phyloP scores from a whole-genome alignment of 1,140 invertebrate species.

The Asobara japonica region DNA sequence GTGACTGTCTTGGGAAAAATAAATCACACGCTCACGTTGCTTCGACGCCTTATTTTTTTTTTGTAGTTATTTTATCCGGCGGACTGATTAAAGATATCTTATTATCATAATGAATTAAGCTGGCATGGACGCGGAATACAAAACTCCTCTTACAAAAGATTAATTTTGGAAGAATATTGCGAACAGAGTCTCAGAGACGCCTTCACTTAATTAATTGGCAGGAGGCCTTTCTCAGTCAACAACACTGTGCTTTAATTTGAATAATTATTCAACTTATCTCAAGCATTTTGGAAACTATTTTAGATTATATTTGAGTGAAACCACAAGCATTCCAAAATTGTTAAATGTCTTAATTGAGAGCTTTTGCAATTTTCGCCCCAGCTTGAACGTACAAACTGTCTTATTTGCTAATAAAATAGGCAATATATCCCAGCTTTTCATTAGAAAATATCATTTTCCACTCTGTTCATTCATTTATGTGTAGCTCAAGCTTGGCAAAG shows the following conservation, averaged over 20 bases:
- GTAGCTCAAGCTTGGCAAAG: too few species aligned
- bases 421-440: too few species aligned
- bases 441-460: too few species aligned
- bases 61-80: not conserved
- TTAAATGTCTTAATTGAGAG: too few species aligned
- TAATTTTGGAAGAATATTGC: not conserved
- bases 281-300: too few species aligned
- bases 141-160: constrained; percentile 1
- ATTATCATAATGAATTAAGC: constrained; percentile 37
- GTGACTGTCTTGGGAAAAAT: not conserved
- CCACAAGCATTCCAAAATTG: too few species aligned
- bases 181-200: not conserved
- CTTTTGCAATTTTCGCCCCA: too few species aligned
- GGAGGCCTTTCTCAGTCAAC: not conserved
- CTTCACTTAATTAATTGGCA: not conserved
- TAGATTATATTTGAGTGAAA: too few species aligned
- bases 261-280: not conserved
- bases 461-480: too few species aligned
- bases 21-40: not conserved
- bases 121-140: not conserved
- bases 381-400: too few species aligned
- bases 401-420: too few species aligned
- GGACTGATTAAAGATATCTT: not conserved
- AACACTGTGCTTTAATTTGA: not conserved
- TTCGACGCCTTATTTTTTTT: not conserved